These are phyloP conservation scores for Neodiprion lecontei DNA, from an alignment of 1,140 invertebrate genomes.

Conservation along the genomic window DNA sequence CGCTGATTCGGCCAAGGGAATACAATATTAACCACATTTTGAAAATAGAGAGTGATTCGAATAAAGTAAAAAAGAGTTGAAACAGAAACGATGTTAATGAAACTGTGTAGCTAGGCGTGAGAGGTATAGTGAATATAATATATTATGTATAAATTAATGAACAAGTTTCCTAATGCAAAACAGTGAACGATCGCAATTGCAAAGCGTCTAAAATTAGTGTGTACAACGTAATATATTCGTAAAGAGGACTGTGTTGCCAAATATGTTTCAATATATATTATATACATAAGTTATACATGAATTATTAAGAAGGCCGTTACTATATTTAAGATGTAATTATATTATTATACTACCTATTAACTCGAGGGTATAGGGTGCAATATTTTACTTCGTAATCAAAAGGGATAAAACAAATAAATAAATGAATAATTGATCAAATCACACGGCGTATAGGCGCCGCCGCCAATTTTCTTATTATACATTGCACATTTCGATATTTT, in stretches of 20 bases:
- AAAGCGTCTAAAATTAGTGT: background rate
- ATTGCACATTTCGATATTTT: background rate
- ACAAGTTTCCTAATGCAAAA: background rate
- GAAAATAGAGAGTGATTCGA: background rate
- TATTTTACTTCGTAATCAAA: slow-evolving; percentile 6
- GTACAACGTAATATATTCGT: background rate
- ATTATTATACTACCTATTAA: background rate
- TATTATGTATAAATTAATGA: too few species aligned
- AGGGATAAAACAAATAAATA: background rate
- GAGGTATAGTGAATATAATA: too few species aligned
- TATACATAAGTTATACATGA: background rate
- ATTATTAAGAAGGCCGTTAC: background rate
- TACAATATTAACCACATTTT: too few species aligned
- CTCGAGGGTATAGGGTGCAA: background rate
- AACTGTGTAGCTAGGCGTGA: background rate
- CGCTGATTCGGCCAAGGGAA: too few species aligned
- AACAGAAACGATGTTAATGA: background rate
- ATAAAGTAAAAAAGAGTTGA: background rate
- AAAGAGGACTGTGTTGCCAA: background rate
- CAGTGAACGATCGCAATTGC: background rate
- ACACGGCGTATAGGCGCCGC: background rate
- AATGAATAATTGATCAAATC: background rate
- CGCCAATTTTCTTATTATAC: background rate
- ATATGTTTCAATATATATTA: background rate
- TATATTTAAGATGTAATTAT: slow-evolving; percentile 3